These are phyloP conservation scores for Xiphophorus couchianus DNA, from an alignment of 2,113 vertebrate genomes.

Conservation along the genomic window DNA sequence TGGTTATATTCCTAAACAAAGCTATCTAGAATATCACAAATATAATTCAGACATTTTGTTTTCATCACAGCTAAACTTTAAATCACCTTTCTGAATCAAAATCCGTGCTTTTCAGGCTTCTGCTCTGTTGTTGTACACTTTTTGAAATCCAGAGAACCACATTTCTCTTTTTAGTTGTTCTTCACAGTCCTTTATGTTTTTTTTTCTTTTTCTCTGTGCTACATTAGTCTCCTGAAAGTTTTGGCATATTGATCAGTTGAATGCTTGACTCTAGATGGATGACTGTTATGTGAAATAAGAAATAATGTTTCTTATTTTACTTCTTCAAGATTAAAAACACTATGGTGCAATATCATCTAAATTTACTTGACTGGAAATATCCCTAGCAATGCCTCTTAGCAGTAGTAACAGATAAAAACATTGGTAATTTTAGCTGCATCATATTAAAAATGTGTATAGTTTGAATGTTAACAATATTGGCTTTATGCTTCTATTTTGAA, in stretches of 20 bases:
- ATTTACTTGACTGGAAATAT: background rate
- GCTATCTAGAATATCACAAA: background rate
- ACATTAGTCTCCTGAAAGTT: background rate
- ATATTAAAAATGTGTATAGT: too few relatives aligned
- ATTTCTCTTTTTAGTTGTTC: background rate
- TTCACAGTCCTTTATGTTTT: background rate
- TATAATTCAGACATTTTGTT: background rate
- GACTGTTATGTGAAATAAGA: background rate
- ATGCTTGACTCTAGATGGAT: background rate
- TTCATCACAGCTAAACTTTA: background rate
- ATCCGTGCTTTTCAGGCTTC: background rate
- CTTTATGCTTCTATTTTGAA: too few relatives aligned
- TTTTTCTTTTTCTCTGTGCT: background rate
- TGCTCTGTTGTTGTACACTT: background rate
- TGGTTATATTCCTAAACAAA: background rate
- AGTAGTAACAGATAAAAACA: background rate
- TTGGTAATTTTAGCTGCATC: background rate
- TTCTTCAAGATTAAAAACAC: background rate
- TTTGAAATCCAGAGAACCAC: background rate
- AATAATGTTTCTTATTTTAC: background rate
- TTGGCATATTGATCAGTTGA: background rate
- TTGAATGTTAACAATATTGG: too few relatives aligned
- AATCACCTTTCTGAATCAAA: background rate
- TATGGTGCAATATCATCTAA: background rate
- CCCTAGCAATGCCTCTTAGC: background rate